Conservation (phyloP, 2,113 vertebrate genomes). For the Phyllostomus discolor region DNA sequence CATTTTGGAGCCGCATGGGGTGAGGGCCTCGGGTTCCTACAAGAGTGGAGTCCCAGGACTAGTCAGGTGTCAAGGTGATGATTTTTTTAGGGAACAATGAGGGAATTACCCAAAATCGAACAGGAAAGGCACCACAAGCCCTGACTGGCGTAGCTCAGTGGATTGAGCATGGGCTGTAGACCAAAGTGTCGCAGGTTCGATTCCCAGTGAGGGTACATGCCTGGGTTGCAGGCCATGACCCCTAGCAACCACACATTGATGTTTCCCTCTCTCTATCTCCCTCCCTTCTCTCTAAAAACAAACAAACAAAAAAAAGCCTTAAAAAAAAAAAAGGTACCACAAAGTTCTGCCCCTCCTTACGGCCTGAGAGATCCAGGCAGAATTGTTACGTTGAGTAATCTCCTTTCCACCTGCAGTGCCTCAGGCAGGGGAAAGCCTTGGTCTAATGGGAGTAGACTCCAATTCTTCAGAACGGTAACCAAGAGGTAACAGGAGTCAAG, state of each 20-base stretch:
- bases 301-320: no score
- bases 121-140: background rate
- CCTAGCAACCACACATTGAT: no score
- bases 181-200: no score
- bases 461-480: background rate
- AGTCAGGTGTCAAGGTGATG: background rate
- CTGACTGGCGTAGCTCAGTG: no score
- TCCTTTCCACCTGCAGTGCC: background rate
- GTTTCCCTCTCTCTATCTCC: no score
- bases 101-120: background rate
- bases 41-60: background rate
- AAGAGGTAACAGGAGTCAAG: background rate
- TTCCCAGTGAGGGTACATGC: no score
- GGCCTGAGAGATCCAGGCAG: background rate
- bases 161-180: no score
- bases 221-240: no score
- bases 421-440: background rate
- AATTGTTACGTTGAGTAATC: background rate
- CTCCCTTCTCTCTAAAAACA: no score
- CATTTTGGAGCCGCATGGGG: background rate
- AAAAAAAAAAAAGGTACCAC: background rate
- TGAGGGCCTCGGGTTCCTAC: background rate
- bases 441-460: background rate
- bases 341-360: rapidly evolving
- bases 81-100: background rate